Percentiles rank a stretch among this genome's conserved stretches.
phyloP scores from a whole-genome alignment of 2,888 invertebrate species.

The Hypselothyrea guttata region DNA sequence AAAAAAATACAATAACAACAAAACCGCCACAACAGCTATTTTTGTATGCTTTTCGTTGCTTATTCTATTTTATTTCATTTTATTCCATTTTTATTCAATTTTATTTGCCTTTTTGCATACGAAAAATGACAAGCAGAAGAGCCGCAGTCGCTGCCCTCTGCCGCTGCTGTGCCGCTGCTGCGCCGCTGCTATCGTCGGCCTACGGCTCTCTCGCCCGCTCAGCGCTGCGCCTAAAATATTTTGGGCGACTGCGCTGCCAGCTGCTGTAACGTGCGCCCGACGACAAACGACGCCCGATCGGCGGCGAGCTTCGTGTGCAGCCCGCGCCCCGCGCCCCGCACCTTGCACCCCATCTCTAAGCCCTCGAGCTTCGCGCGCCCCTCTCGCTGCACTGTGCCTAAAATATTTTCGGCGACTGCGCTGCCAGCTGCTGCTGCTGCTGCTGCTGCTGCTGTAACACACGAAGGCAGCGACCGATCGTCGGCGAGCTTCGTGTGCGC shows the following conservation, averaged over 20 bases:
- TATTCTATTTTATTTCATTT: constrained; percentile 24
- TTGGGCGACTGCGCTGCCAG: constrained; percentile 47
- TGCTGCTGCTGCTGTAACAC: constrained; percentile 13
- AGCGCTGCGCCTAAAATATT: constrained; percentile 25
- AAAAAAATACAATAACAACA: constrained; percentile 10
- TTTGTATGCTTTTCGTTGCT: constrained; percentile 11
- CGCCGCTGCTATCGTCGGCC: not conserved
- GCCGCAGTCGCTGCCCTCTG: constrained; percentile 32
- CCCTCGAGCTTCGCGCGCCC: too few relatives aligned
- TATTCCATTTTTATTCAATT: constrained; percentile 21
- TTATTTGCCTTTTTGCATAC: constrained; percentile 15
- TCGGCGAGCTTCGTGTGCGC: constrained; percentile 17
- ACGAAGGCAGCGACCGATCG: constrained; percentile 25
- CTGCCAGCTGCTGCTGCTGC: constrained; percentile 45
- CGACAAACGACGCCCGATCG: constrained; percentile 20
- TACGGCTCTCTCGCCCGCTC: too few relatives aligned
- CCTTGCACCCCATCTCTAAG: too few relatives aligned
- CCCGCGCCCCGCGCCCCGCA: too few relatives aligned
- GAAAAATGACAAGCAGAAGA: constrained; percentile 19
- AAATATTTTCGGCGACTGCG: constrained; percentile 46
- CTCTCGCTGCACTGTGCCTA: constrained; percentile 11
- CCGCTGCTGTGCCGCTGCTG: not conserved
- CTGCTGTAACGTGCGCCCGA: constrained; percentile 43
- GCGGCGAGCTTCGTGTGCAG: constrained; percentile 23
- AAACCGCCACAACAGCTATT: constrained; percentile 17